Evolutionary conservation across 2,797 vertebrate genomes (phyloP).

Genomic region (Somateria mollissima): DNA sequence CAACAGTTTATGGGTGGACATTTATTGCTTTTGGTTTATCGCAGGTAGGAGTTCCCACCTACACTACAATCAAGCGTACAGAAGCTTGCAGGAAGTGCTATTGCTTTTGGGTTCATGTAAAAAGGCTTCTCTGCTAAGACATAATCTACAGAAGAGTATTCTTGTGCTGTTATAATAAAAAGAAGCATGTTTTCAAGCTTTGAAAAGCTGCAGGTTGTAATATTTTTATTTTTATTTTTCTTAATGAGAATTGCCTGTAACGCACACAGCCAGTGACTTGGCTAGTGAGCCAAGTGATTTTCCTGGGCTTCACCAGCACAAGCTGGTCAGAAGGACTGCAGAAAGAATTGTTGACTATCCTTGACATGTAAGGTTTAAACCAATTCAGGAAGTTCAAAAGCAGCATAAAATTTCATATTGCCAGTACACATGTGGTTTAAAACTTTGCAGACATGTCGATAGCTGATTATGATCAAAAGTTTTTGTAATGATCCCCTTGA

Average conservation of each 20-base stretch:
- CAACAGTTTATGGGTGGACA: slow-evolving; percentile 26
- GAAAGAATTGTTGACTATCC: neutral
- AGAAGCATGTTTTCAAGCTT: neutral
- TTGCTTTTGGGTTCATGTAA: neutral
- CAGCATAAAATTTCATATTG: neutral
- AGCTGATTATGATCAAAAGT: neutral
- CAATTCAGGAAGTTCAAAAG: neutral
- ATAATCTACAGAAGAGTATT: neutral
- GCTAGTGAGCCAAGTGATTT: neutral
- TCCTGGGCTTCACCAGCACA: neutral
- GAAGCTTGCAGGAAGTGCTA: neutral
- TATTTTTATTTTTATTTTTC: neutral
- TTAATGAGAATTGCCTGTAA: neutral
- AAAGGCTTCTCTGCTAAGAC: neutral
- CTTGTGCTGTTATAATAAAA: neutral
- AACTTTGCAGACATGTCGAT: neutral
- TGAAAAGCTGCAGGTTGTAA: neutral
- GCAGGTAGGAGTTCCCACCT: neutral
- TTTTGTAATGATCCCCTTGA: neutral
- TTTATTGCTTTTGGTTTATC: slow-evolving; percentile 39
- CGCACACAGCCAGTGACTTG: neutral
- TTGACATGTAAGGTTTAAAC: neutral
- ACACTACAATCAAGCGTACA: neutral
- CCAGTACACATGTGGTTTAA: neutral
- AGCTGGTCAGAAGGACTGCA: neutral